Conservation (phyloP, 2,797 vertebrate species). For the Pristis pectinata region DNA sequence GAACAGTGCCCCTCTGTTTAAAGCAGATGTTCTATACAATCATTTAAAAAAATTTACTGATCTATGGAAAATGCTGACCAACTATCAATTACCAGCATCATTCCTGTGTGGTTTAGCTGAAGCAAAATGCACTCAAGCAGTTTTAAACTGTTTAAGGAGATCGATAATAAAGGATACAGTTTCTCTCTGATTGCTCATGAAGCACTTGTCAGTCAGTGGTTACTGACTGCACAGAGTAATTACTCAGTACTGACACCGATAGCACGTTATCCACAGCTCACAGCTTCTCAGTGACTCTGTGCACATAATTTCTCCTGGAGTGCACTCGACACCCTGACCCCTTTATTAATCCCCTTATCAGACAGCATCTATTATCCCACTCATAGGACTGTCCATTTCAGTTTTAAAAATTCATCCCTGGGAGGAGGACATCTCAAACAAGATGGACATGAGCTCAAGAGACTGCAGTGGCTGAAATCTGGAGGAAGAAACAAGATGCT, state of each 20-base stretch:
- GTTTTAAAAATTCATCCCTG: not conserved
- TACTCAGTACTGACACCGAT: conserved; percentile 13
- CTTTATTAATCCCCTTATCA: not conserved
- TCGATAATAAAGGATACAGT: conserved; percentile 32
- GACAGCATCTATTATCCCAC: not conserved
- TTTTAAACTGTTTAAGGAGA: conserved; percentile 8
- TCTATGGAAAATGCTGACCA: not conserved
- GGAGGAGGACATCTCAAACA: not conserved
- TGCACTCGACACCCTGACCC: not conserved
- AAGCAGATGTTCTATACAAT: not conserved
- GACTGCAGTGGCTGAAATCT: too few relatives aligned
- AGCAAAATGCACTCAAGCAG: conserved; percentile 32
- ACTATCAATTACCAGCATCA: not conserved
- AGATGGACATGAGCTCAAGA: not conserved
- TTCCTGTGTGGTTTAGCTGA: conserved; percentile 8
- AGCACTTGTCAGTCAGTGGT: conserved; percentile 10
- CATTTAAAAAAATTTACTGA: not conserved
- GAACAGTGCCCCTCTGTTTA: not conserved
- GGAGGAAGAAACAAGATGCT: too few relatives aligned
- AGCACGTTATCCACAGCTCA: conserved; percentile 5
- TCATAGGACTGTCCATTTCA: not conserved
- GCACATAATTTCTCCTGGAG: not conserved
- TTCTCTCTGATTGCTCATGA: conserved; percentile 23
- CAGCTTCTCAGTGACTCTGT: not conserved
- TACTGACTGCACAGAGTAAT: conserved; percentile 21